Conservation (phyloP, 2,888 invertebrate species). For the Fragum sueziense region DNA sequence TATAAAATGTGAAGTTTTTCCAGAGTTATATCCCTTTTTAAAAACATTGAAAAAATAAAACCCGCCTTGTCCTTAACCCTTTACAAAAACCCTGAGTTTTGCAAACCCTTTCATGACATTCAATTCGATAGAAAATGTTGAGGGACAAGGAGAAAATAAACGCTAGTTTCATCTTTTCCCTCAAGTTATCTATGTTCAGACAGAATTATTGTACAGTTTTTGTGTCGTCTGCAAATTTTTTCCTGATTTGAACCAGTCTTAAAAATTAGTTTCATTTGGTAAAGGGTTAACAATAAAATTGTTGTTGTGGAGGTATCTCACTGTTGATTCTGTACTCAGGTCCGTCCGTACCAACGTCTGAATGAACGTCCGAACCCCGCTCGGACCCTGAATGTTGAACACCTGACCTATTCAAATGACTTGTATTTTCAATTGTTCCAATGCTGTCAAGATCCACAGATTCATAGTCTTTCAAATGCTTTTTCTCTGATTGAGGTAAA, state of each 20-base stretch:
- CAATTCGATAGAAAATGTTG: no score
- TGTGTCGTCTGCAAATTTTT: no score
- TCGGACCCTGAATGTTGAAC: constrained; percentile 8
- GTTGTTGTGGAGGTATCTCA: constrained; percentile 9
- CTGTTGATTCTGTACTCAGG: neutral
- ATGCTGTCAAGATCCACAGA: constrained; percentile 1
- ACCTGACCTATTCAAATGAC: neutral
- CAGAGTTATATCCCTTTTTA: constrained; percentile 37
- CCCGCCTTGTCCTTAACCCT: constrained; percentile 1
- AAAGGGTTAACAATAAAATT: constrained; percentile 8
- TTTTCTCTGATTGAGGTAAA: neutral
- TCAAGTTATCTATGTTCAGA: no score
- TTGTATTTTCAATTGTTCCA: neutral
- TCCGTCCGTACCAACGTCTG: neutral
- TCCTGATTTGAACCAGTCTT: no score
- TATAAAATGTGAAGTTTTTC: constrained; percentile 37
- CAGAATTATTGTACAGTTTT: no score
- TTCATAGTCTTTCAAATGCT: constrained; percentile 7
- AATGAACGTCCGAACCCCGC: neutral
- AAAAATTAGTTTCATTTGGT: neutral
- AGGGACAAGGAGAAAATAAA: neutral
- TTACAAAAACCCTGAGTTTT: neutral
- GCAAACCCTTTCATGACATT: no score
- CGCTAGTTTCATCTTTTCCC: no score
- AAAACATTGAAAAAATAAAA: constrained; percentile 11